Evolutionary conservation across 2,797 vertebrate species (phyloP).

Genomic region (Microctenopoma lineatum): DNA sequence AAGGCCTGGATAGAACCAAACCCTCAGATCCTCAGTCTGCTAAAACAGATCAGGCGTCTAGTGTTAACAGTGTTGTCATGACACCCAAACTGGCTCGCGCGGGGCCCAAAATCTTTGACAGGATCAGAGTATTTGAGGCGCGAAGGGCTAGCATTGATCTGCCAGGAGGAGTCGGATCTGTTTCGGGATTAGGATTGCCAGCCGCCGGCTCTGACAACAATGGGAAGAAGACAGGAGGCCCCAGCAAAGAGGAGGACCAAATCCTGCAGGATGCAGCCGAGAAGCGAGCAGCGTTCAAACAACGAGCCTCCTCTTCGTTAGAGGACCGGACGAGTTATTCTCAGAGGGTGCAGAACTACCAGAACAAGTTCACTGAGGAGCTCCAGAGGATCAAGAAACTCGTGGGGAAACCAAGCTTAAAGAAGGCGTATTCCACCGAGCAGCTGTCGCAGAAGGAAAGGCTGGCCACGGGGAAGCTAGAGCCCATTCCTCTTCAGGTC

Average conservation of each 20-base stretch:
- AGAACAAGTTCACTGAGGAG: constrained; percentile 91
- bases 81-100: constrained; percentile 86
- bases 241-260: constrained; percentile 66
- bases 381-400: constrained; percentile 92
- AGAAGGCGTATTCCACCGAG: constrained; percentile 85
- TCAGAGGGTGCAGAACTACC: constrained; percentile 86
- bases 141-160: constrained; percentile 71
- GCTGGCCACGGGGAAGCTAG: constrained; percentile 60
- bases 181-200: constrained; percentile 77
- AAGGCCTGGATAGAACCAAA: constrained; percentile 82
- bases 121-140: constrained; percentile 90
- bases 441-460: constrained; percentile 75
- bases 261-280: constrained; percentile 66
- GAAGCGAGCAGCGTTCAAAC: constrained; percentile 86
- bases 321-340: constrained; percentile 88
- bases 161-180: constrained; percentile 60
- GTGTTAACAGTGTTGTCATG: constrained; percentile 70
- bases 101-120: constrained; percentile 89
- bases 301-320: constrained; percentile 90
- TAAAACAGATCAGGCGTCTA: constrained; percentile 77
- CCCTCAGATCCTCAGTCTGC: constrained; percentile 75
- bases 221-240: constrained; percentile 62
- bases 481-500: constrained; percentile 77
- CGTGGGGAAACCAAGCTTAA: constrained; percentile 87
- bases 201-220: constrained; percentile 81